A percentile compares a stretch with the other conserved stretches of the same genome.
Evolutionary conservation across 2,113 vertebrate species (phyloP).

Genomic region (Pluvialis apricaria): DNA sequence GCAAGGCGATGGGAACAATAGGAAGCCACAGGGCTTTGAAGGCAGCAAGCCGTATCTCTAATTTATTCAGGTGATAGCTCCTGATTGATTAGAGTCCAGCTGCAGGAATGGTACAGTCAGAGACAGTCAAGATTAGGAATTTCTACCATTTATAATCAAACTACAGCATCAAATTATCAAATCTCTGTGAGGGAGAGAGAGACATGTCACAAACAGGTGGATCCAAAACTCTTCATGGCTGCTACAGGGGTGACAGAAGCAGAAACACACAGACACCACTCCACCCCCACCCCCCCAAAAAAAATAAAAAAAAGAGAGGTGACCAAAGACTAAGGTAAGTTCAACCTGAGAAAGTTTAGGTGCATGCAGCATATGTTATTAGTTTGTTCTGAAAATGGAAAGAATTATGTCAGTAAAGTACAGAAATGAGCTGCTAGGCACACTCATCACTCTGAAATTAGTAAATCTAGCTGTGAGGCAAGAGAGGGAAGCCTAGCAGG

Average conservation of each 20-base stretch:
- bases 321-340: neutral
- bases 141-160: neutral
- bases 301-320: neutral
- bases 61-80: neutral
- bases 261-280: neutral
- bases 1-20: neutral
- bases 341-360: neutral
- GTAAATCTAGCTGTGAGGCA: neutral
- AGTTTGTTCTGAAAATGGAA: neutral
- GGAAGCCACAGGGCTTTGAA: neutral
- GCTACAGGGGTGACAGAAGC: neutral
- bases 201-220: neutral
- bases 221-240: neutral
- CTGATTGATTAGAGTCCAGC: neutral
- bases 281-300: accelerated
- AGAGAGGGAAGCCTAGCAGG: neutral
- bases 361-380: neutral
- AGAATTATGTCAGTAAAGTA: neutral
- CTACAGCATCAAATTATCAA: neutral
- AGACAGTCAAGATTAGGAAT: neutral
- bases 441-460: neutral
- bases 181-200: neutral
- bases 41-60: neutral
- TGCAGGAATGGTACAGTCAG: neutral
- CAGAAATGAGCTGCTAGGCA: neutral